phyloP scores from a whole-genome alignment of 2,797 vertebrate species.

The Antennarius maculatus region DNA sequence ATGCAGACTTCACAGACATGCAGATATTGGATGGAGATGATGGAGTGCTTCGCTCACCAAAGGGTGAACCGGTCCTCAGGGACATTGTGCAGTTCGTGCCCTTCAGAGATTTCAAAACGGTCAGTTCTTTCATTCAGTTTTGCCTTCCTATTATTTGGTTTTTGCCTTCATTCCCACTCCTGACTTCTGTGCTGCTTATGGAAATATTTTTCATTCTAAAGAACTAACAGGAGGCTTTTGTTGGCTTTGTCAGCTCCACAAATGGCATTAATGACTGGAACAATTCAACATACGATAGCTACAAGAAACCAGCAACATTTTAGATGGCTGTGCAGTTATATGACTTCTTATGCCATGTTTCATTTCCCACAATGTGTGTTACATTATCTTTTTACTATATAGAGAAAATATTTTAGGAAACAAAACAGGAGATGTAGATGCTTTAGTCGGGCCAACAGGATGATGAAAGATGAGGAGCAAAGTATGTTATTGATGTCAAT shows the following conservation, averaged over 20 bases:
- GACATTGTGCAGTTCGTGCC: conserved; percentile 97
- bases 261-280: conserved; percentile 46
- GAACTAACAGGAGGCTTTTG: conserved; percentile 41
- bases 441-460: too few relatives aligned
- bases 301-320: conserved; percentile 34
- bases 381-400: not conserved
- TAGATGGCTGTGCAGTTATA: not conserved
- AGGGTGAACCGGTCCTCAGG: conserved; percentile 90
- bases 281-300: conserved; percentile 43
- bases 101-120: conserved; percentile 95
- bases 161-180: conserved; percentile 4
- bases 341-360: not conserved
- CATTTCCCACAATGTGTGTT: not conserved
- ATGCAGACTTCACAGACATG: conserved; percentile 97
- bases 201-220: conserved; percentile 27
- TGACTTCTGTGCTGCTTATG: conserved; percentile 17
- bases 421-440: too few relatives aligned
- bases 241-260: conserved; percentile 49
- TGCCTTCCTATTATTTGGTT: conserved; percentile 20
- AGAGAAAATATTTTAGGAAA: not conserved
- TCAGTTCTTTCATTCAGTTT: conserved; percentile 75
- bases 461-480: too few relatives aligned
- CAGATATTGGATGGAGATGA: conserved; percentile 94
- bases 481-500: too few relatives aligned
- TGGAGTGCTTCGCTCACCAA: conserved; percentile 88